These are phyloP conservation scores for Erannis defoliaria DNA, from an alignment of 2,888 invertebrate species.

Conservation along the genomic window DNA sequence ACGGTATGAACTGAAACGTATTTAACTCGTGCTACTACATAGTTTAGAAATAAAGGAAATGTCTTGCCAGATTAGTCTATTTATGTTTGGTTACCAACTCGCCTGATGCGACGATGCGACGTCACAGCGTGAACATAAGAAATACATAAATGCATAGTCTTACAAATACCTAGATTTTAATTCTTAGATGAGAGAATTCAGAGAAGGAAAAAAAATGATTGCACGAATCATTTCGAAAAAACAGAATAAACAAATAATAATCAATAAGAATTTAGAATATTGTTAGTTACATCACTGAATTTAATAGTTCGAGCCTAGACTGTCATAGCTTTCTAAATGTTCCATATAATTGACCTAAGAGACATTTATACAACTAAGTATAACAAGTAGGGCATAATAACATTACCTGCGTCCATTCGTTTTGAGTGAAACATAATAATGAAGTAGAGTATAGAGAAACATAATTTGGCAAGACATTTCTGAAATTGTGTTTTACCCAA, in stretches of 20 bases:
- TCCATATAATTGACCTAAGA: too few species aligned
- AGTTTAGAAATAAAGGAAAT: slow-evolving; percentile 46
- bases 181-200: too few species aligned
- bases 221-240: too few species aligned
- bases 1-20: slow-evolving; percentile 76
- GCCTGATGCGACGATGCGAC: background rate
- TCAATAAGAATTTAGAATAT: too few species aligned
- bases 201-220: too few species aligned
- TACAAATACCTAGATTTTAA: too few species aligned
- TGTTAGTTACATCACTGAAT: too few species aligned
- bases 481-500: slow-evolving; percentile 5
- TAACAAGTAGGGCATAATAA: background rate
- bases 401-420: slow-evolving; percentile 29
- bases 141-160: too few species aligned
- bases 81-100: background rate
- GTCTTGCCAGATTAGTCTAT: slow-evolving; percentile 26
- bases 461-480: slow-evolving; percentile 39
- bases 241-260: too few species aligned
- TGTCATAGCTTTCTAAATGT: too few species aligned
- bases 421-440: slow-evolving; percentile 15
- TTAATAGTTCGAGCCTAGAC: too few species aligned
- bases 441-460: slow-evolving; percentile 16
- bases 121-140: background rate
- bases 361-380: background rate
- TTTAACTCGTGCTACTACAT: slow-evolving; percentile 64